Evolutionary conservation across 2,113 vertebrate species (phyloP), one percentile per base, ranked within the genome.

Genomic region (Corythoichthys haematopterus): DNA sequence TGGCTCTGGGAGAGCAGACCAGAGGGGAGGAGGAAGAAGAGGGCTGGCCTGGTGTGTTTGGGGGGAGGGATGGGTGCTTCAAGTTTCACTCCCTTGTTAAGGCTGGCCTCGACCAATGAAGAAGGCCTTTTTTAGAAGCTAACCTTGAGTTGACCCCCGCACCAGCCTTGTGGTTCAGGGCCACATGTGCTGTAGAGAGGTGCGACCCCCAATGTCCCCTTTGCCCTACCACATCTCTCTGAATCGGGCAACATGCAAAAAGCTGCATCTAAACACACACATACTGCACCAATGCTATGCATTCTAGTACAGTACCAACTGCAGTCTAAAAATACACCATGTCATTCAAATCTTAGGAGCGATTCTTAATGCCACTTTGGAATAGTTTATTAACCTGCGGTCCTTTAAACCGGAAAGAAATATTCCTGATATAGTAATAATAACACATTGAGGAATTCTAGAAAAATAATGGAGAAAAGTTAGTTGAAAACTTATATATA

Each of bases 101-200:
- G 58, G 70, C 43, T 36, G 80, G 81, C 83, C 63, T 38, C 75
- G 80, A 80, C 88, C 89, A 91, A 88, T 91, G 61, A 82, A 85
- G 83, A 76, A 53, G 57, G 75, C 70, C 80, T 88, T 80, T 40
- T 87, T 79, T 89, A 86, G 81, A 76, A 73, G 80, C 84, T 90
- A 88, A 91, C 91, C 91, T 91, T 91, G 88, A 86, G 77, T 81
- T 88, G 89, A 91, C 91, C 88, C 81, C 86, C 70, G 57, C 58
- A 51, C 74, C 62, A 67, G 84, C 80, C 84, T 87, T 88, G 80
- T 85, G 83, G 84, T 86, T 88, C 83, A 81, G 84, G 80, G 84
- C 83, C 84, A 90, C 88, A 91, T 89, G 84, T 89, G 83, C 72
- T 85, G 74, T 80, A 70, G 64, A 71, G 56, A 74, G 70, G 71